Conservation (phyloP, 2,888 invertebrate genomes). For the Aspidapion aeneum region DNA sequence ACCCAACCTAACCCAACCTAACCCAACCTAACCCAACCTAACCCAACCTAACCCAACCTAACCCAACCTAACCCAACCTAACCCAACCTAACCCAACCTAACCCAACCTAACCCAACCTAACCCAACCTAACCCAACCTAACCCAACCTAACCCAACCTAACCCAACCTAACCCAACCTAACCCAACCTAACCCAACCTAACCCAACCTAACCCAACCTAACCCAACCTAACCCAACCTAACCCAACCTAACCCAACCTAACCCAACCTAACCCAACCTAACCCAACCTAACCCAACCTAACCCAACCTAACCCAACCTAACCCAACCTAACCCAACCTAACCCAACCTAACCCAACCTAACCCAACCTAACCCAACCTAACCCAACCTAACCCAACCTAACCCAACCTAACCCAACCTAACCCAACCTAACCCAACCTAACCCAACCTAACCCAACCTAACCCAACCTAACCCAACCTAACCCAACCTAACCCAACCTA, state of each 20-base stretch:
- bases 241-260: constrained; percentile 3
- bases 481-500: constrained; percentile 21
- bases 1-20: constrained; percentile 25
- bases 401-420: constrained; percentile 19
- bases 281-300: constrained; percentile 22
- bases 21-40: constrained; percentile 20
- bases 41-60: constrained; percentile 17
- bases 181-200: not conserved
- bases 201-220: constrained; percentile 6
- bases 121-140: not conserved
- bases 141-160: not conserved
- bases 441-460: constrained; percentile 19
- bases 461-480: constrained; percentile 19
- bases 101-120: constrained; percentile 8
- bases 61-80: constrained; percentile 36
- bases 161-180: constrained; percentile 2
- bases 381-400: constrained; percentile 19
- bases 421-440: constrained; percentile 19
- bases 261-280: constrained; percentile 10
- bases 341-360: constrained; percentile 22
- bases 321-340: constrained; percentile 3
- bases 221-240: constrained; percentile 46
- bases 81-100: constrained; percentile 10
- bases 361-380: constrained; percentile 17
- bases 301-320: constrained; percentile 9